Evolutionary conservation across 2,797 vertebrate genomes (phyloP), one percentile per base, ranked within the genome.

Genomic region (Darevskia nairensis): DNA sequence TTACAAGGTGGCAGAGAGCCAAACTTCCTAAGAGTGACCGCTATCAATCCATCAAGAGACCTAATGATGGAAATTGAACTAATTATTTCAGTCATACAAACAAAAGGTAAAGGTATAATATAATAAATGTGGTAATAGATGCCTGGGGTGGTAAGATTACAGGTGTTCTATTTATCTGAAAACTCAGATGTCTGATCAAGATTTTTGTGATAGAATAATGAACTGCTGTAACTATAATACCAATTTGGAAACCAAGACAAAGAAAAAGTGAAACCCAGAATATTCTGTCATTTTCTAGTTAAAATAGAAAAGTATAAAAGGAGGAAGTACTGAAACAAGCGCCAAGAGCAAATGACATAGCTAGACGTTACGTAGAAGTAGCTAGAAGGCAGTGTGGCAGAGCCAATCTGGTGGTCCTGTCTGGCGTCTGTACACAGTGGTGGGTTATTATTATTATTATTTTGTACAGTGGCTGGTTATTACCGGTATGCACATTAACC

Each of bases 41-140:
- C 44, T 25, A 27, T 92, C 88, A 93, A 80, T 83, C 35, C 80
- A 82, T 94, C 84, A 69, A 80, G 75, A 87, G 23, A 39, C 2
- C 66, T 91, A 88, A 84, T 83, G 80, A 69, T 93, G 61, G 72
- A 32, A 86, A 21, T 39, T 84, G 55, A 83, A 85, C 32, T 91
- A 84, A 90, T 89, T 92, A 93, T 8, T 39, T 32, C 69, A 83
- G 74, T 71, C 5, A 9, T 84, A 68, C 86, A 83, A 85, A 87
- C 46, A 88, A 93, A 78, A 10, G 21, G 25, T 44, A 82, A 44
- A 86, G 74, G 77, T 71, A 41, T 85, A 87, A 86, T 85, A 55
- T 19, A 85, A 55, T 74, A 27, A 66, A 17, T 85, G 23, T 61
- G 55, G 19, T 86, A 89, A 81, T 72, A 86, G 0, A 0, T 84